Conservation (phyloP, 2,797 vertebrate species). For the Tragopan temminckii region DNA sequence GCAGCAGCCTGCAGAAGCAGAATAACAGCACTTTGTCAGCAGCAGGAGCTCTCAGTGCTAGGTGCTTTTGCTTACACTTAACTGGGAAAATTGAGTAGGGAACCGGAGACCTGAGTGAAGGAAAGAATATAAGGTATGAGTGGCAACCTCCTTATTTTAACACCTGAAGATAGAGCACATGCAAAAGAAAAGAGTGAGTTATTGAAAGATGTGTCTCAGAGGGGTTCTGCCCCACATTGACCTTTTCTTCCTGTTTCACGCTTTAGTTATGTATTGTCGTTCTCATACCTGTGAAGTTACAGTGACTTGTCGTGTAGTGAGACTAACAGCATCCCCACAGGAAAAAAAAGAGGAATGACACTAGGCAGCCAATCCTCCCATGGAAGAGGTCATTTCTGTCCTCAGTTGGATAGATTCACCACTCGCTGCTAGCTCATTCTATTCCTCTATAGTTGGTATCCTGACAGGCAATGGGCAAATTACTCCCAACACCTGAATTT, state of each 20-base stretch:
- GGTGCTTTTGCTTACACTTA: neutral
- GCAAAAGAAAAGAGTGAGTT: neutral
- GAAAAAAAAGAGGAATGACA: neutral
- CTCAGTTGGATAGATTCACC: neutral
- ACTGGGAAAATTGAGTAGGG: constrained; percentile 42
- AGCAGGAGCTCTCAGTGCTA: neutral
- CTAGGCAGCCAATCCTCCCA: neutral
- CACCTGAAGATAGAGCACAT: neutral
- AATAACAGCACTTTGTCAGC: neutral
- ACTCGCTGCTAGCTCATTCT: neutral
- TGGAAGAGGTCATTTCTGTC: neutral
- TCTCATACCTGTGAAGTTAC: constrained; percentile 11
- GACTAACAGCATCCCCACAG: neutral
- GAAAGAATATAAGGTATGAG: neutral
- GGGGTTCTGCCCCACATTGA: neutral
- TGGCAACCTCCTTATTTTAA: constrained; percentile 7
- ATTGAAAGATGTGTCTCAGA: neutral
- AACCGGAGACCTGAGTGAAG: constrained; percentile 1
- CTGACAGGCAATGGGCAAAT: neutral
- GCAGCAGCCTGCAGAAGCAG: neutral
- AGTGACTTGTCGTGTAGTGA: neutral
- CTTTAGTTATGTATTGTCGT: neutral
- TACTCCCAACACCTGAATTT: neutral
- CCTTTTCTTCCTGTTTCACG: neutral
- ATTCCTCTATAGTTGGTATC: neutral